These are phyloP conservation scores for Apis dorsata DNA, from an alignment of 1,140 invertebrate species.

Conservation along the genomic window DNA sequence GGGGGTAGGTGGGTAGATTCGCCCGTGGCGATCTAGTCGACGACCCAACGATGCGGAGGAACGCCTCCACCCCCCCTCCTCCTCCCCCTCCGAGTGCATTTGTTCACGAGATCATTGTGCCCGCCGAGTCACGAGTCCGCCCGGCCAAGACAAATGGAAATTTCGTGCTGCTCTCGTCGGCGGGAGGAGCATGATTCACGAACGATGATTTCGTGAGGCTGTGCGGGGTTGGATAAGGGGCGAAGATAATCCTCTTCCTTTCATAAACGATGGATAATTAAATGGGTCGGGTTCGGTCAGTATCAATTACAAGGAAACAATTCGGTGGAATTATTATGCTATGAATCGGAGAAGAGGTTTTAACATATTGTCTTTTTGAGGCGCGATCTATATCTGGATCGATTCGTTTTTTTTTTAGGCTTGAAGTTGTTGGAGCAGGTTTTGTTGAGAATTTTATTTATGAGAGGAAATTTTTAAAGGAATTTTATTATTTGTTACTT, in stretches of 20 bases:
- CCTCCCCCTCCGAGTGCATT: slow-evolving; percentile 7
- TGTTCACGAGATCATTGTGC: slow-evolving; percentile 37
- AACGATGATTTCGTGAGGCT: slow-evolving; percentile 10
- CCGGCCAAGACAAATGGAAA: slow-evolving; percentile 43
- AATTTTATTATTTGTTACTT: too few relatives aligned
- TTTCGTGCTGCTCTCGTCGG: background rate
- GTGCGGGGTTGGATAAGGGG: background rate
- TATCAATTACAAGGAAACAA: slow-evolving; percentile 9
- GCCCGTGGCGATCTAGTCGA: slow-evolving; percentile 26
- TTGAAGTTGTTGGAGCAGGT: too few relatives aligned
- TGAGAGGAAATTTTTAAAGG: too few relatives aligned
- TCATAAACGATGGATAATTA: slow-evolving; percentile 30
- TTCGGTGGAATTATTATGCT: too few relatives aligned
- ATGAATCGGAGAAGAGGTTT: too few relatives aligned
- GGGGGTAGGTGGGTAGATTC: slow-evolving; percentile 1
- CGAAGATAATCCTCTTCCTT: background rate
- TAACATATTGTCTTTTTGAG: too few relatives aligned
- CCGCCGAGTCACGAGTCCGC: slow-evolving; percentile 26
- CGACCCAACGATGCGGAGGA: background rate
- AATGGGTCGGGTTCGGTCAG: background rate
- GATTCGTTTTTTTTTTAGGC: too few relatives aligned
- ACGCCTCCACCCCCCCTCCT: slow-evolving; percentile 9
- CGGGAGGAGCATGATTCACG: slow-evolving; percentile 1
- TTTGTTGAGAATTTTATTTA: too few relatives aligned
- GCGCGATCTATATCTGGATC: too few relatives aligned